Evolutionary conservation across 2,888 invertebrate species (phyloP), one percentile per base, ranked within the genome.

Genomic region (Trichopria drosophilae): DNA sequence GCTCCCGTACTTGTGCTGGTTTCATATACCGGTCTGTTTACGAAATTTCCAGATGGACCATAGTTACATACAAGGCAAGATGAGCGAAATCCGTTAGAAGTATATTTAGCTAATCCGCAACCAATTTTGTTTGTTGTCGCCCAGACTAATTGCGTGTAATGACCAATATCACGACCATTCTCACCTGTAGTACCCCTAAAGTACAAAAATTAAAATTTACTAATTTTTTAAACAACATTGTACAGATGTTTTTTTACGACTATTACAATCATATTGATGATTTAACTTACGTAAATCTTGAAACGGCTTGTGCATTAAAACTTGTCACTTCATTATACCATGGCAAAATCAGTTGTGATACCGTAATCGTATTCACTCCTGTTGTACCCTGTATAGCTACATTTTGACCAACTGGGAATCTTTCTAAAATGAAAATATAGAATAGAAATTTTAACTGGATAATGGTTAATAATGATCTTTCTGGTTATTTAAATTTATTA

Each of bases 71-170:
- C 67, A 57, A 75, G 69, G 44, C 70, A 64, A 49, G 67, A 67
- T 18, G 65, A 64, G 53, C 65, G 35, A 29, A 35, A 23, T 10
- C 31, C 24, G 63, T 41, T 24, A 2, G 54, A 36, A 6, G 23
- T 22, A 65, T 73, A 80, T 51, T 67, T 68, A 4, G 75, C 68
- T 55, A 69, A 72, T 18, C 79, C 80, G 58, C 80, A 80, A 7
- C 80, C 80, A 18, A 80, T 65, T 26, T 63, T 58, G 52, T 68
- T 67, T 2, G 78, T 76, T 37, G 72, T 68, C 3, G 77, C 78
- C 80, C 80, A 80, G 4, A 78, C 67, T 50, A 80, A 68, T 72
- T 79, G 76, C 1, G 74, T 76, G 61, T 74, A 77, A 59, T 77
- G 76, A 4, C 74, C 75, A 22, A 57, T 61, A 4, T 7, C 9